Conservation (phyloP, 2,113 vertebrate species). For the Butastur rufipennis region DNA sequence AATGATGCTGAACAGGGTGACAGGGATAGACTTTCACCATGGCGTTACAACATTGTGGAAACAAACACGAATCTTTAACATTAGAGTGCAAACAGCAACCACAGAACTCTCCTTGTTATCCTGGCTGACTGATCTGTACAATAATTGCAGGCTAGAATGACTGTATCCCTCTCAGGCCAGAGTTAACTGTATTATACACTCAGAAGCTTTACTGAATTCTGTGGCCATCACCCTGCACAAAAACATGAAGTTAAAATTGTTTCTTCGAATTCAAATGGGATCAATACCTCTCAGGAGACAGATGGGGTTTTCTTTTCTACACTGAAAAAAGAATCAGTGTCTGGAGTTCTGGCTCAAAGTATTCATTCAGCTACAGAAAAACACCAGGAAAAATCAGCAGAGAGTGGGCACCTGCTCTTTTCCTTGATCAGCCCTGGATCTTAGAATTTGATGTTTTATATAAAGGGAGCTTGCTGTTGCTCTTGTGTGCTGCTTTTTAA, state of each 20-base stretch:
- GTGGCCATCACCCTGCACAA: constrained; percentile 1
- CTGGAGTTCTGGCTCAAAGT: constrained; percentile 18
- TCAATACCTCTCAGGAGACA: constrained; percentile 57
- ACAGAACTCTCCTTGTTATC: constrained; percentile 31
- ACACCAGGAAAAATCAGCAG: neutral
- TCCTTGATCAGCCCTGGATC: constrained; percentile 3
- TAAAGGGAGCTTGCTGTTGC: neutral
- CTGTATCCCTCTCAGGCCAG: neutral
- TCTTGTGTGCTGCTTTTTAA: neutral
- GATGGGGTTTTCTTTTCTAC: constrained; percentile 27
- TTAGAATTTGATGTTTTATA: neutral
- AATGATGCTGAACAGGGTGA: neutral
- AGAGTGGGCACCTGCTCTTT: neutral
- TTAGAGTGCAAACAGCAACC: neutral
- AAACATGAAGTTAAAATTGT: constrained; percentile 47
- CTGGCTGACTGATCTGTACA: neutral
- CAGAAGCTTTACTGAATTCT: constrained; percentile 5
- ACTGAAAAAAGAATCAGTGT: constrained; percentile 42
- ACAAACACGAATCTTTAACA: neutral
- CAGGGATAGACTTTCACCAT: constrained; percentile 7
- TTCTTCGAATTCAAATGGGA: constrained; percentile 55
- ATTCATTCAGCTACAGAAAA: constrained; percentile 10
- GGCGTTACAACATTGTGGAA: neutral
- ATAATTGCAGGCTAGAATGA: constrained; percentile 20
- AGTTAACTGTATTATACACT: neutral